Conservation (phyloP, 2,113 vertebrate species). For the Formicarius rufipectus region DNA sequence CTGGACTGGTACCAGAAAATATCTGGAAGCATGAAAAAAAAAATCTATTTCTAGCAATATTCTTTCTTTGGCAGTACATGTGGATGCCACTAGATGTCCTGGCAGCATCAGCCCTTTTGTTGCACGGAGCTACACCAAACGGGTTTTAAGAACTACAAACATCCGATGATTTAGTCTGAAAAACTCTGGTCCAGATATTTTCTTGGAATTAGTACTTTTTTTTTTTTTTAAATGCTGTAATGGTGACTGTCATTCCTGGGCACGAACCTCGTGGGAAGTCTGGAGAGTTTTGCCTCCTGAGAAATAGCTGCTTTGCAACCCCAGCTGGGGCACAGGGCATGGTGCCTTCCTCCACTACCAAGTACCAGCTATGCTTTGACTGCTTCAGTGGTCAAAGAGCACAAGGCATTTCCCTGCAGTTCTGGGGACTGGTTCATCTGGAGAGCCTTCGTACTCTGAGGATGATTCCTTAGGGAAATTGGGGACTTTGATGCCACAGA, state of each 20-base stretch:
- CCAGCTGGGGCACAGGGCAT: not conserved
- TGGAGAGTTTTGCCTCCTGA: not conserved
- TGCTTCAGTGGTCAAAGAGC: no score
- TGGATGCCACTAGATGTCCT: constrained; percentile 45
- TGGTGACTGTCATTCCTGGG: not conserved
- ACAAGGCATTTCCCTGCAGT: not conserved
- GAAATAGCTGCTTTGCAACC: not conserved
- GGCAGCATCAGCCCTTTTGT: not conserved
- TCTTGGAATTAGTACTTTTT: not conserved
- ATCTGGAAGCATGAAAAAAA: not conserved
- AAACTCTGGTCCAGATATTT: not conserved
- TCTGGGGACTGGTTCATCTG: not conserved
- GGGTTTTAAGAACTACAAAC: accelerated
- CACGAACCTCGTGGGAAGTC: not conserved
- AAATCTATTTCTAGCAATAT: not conserved
- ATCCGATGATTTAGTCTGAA: not conserved
- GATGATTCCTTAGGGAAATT: not conserved
- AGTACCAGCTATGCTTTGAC: not conserved
- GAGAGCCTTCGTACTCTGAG: not conserved
- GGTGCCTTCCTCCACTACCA: not conserved
- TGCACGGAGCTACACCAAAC: accelerated
- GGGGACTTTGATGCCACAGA: not conserved
- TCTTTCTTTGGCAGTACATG: not conserved
- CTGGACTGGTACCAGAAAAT: not conserved
- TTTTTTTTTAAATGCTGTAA: not conserved